Conservation (phyloP, 2,888 invertebrate species). For the Metellina segmentata region DNA sequence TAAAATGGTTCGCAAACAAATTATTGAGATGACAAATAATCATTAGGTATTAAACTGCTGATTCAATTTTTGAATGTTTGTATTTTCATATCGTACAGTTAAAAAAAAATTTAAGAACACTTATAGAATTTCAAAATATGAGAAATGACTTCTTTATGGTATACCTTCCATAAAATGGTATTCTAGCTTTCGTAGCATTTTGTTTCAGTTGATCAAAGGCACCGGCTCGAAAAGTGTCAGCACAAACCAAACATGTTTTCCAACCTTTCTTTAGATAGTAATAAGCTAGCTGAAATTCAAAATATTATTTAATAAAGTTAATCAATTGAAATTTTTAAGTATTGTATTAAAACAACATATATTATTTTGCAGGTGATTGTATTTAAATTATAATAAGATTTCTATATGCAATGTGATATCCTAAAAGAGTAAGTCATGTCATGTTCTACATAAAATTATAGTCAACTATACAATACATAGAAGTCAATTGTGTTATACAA, state of each 20-base stretch:
- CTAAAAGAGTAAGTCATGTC: no score
- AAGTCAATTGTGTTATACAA: no score
- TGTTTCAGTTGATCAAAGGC: conserved; percentile 99
- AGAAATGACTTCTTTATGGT: not conserved
- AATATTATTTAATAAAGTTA: not conserved
- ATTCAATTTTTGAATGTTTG: not conserved
- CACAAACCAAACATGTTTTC: conserved; percentile 99
- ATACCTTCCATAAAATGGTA: conserved; percentile 99
- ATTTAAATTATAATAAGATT: no score
- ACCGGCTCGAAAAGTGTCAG: conserved; percentile 99
- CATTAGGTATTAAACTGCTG: no score
- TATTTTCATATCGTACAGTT: not conserved
- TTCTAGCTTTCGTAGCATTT: conserved; percentile 98
- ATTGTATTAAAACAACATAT: not conserved
- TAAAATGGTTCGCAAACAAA: no score
- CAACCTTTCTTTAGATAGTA: conserved; percentile 99
- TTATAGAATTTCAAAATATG: not conserved
- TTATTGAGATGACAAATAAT: no score
- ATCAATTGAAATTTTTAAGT: no score
- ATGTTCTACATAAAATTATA: not conserved
- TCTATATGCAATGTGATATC: no score
- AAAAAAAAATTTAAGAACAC: not conserved
- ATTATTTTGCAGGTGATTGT: no score
- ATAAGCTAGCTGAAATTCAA: conserved; percentile 88
- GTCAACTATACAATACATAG: not conserved